These are phyloP conservation scores for Tryphoninae sp. DNA, from an alignment of 2,888 invertebrate species.

Conservation along the genomic window DNA sequence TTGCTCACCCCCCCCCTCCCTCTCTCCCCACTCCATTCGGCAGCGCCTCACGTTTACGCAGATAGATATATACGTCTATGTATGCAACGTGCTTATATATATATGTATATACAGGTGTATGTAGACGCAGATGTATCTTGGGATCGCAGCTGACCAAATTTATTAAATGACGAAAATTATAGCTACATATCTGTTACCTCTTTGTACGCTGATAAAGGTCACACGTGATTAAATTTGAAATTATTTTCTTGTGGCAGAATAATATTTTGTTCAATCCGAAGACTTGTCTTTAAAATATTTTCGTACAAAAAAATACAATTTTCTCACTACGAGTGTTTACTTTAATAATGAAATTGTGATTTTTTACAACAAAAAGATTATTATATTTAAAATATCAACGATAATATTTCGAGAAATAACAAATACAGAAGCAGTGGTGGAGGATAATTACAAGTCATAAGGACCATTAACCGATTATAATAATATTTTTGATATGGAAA, in stretches of 20 bases:
- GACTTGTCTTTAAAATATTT: background rate
- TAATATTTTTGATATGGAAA: too few species aligned
- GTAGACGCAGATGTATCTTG: background rate
- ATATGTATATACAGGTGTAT: slow-evolving; percentile 26
- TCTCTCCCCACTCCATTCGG: background rate
- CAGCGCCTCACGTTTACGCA: background rate
- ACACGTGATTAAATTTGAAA: too few species aligned
- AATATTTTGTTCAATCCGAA: too few species aligned
- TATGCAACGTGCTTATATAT: background rate
- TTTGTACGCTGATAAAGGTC: too few species aligned
- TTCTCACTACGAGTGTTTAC: background rate
- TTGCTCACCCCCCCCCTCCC: slow-evolving; percentile 32
- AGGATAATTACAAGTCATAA: too few species aligned
- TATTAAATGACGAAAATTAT: background rate
- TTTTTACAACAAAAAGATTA: too few species aligned
- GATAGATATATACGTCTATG: background rate
- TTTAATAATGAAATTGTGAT: too few species aligned
- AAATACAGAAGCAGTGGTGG: too few species aligned
- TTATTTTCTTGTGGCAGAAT: too few species aligned
- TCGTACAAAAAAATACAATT: background rate
- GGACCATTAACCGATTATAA: too few species aligned
- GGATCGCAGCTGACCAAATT: slow-evolving; percentile 21
- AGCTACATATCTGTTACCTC: background rate
- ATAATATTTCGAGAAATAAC: too few species aligned
- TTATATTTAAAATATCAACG: too few species aligned